Evolutionary conservation across 2,113 vertebrate species (phyloP), one percentile per base, ranked within the genome.

Genomic region (Toxostoma redivivum): DNA sequence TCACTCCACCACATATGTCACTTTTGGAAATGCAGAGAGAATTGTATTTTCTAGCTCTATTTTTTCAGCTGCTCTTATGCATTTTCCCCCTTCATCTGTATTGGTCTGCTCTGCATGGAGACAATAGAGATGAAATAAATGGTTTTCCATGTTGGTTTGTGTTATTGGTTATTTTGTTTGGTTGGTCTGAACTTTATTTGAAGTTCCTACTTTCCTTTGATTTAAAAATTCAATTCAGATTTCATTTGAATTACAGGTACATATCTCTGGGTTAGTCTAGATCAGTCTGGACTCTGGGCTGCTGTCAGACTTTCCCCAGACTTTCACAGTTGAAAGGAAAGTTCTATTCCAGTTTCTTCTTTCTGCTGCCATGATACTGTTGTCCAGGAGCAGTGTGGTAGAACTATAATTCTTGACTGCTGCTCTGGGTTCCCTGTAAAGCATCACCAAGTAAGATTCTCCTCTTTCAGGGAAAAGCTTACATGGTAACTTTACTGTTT

Each of bases 41-140:
- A 89, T 91, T 5, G 5, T 95, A 92, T 96, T 95, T 97, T 97
- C 93, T 96, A 96, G 90, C 95, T 95, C 90, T 97, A 94, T 92
- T 95, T 97, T 97, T 96, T 93, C 90, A 97, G 72, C 91, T 84
- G 84, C 86, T 96, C 88, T 93, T 95, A 64, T 57, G 84, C 93
- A 71, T 97, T 94, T 95, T 93, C 81, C 48, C 45, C 15, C 70
- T 96, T 96, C 91, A 96, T 97, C 95, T 96, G 81, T 96, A 97
- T 97, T 96, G 92, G 37, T 97, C 90, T 97, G 92, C 74, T 96
- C 85, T 92, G 92, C 77, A 69, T 73, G 58, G 96, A 96, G 93
- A 94, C 96, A 95, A 96, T 91, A 96, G 96, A 97, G 93, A 97
- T 97, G 94, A 96, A 96, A 97, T 95, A 97, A 94, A 97, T 83